Percentiles rank a stretch among this genome's conserved stretches.
Evolutionary conservation across 2,113 vertebrate species (phyloP).

Genomic region (Rhinichthys klamathensis): DNA sequence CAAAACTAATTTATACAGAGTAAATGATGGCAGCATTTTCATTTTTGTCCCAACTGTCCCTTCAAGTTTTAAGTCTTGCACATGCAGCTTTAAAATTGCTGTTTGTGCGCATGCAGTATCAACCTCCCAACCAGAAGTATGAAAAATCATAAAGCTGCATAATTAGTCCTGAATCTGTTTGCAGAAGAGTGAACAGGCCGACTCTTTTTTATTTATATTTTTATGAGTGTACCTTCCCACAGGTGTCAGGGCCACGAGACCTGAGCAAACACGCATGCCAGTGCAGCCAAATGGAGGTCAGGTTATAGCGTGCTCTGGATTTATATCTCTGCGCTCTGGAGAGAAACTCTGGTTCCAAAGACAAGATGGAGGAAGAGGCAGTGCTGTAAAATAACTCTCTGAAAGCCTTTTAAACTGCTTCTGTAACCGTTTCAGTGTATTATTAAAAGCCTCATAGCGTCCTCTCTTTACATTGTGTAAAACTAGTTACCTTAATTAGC

Average conservation of each 20-base stretch:
- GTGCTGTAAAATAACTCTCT: neutral
- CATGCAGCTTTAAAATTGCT: neutral
- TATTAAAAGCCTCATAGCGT: neutral
- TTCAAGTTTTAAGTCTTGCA: neutral
- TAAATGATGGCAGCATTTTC: too few relatives aligned
- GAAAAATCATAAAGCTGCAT: neutral
- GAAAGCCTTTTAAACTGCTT: neutral
- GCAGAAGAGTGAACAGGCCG: neutral
- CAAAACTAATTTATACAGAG: too few relatives aligned
- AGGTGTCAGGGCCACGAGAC: constrained; percentile 32
- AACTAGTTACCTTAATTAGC: neutral
- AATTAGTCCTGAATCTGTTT: constrained; percentile 16
- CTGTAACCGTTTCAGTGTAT: neutral
- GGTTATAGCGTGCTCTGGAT: constrained; percentile 6
- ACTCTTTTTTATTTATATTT: neutral
- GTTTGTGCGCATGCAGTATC: neutral
- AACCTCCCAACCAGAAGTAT: neutral
- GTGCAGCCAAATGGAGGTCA: constrained; percentile 4
- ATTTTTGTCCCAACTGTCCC: too few relatives aligned
- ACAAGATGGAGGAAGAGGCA: constrained; percentile 21
- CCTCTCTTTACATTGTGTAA: neutral
- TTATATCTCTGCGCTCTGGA: constrained; percentile 31
- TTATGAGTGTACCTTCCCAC: constrained; percentile 15
- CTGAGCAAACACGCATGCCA: constrained; percentile 32
- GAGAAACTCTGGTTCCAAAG: constrained; percentile 32